Evolutionary conservation across 2,888 invertebrate species (phyloP), one percentile per base, ranked within the genome.

Genomic region (Sphinx pinastri): DNA sequence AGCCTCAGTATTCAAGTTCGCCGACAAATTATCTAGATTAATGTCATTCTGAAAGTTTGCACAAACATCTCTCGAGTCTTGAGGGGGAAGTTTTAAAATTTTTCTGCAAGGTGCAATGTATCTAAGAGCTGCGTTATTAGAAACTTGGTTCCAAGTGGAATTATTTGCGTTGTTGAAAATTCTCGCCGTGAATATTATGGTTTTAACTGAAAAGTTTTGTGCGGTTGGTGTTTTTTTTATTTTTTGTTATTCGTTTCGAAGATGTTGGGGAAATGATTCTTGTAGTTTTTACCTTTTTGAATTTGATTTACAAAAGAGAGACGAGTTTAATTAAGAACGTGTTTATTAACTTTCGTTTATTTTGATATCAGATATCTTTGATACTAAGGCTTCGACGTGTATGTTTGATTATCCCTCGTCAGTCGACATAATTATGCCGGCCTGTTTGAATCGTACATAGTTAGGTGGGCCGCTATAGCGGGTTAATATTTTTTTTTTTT

Each of bases 41-140:
- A 88, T 88, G 87, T 84, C 88, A 84, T 88, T 88, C 81, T 81
- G 76, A 85, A 89, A 90, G 84, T 90, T 88, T 75, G 72, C 80
- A 59, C 84, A 86, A 90, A 88, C 86, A 88, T 87, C 82, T 82
- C 81, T 82, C 78, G 84, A 87, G 82, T 81, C 79, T 76, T 76
- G 73, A 77, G 73, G 74, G 72, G 76, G 74, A 87, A 90, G 82
- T 88, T 88, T 83, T 80, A 78, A 87, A 86, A 85, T 81, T 85
- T 86, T 89, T 89, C 88, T 86, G 84, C 86, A 84, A 89, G 86
- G 84, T 88, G 90, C 90, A 89, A 90, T 91, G 87, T 89, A 91
- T 92, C 88, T 89, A 87, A 85, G 83, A 80, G 82, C 82, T 76
- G 81, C 81, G 87, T 89, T 91, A 90, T 91, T 90, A 89, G 88